Percentiles rank a stretch among this genome's conserved stretches.
Conservation (phyloP, 2,113 vertebrate genomes). For the Megatriorchis doriae region DNA sequence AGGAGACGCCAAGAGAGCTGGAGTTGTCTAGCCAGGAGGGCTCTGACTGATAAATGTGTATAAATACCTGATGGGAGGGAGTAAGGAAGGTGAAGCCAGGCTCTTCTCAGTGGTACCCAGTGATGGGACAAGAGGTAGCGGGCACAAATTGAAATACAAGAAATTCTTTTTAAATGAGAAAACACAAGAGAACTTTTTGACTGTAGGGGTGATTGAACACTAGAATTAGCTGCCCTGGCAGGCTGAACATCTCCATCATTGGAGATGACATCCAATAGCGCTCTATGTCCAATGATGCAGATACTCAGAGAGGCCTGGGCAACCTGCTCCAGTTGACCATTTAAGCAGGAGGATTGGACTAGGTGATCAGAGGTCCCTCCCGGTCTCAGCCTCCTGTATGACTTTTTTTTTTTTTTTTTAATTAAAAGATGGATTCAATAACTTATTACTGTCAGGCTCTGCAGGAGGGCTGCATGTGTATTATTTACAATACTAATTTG, state of each 20-base stretch:
- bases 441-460: not conserved
- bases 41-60: not conserved
- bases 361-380: not conserved
- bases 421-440: not conserved
- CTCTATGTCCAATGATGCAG: not conserved
- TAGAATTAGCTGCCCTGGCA: not conserved
- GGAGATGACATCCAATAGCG: not conserved
- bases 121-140: not conserved
- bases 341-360: not conserved
- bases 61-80: not conserved
- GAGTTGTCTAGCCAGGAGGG: not conserved
- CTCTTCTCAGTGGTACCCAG: not conserved
- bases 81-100: not conserved
- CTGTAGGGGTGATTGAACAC: not conserved
- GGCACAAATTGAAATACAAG: not conserved
- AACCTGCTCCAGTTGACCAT: not conserved
- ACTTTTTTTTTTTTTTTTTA: not conserved
- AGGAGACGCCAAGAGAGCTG: rapidly evolving
- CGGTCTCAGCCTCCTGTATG: not conserved
- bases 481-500: not conserved
- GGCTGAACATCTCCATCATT: not conserved
- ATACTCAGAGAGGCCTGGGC: not conserved
- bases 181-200: not conserved
- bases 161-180: not conserved
- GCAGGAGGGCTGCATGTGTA: not conserved